Percentiles rank a stretch among this genome's conserved stretches.
phyloP scores from a whole-genome alignment of 2,888 invertebrate species.

The Kryphioiulus occultus region DNA sequence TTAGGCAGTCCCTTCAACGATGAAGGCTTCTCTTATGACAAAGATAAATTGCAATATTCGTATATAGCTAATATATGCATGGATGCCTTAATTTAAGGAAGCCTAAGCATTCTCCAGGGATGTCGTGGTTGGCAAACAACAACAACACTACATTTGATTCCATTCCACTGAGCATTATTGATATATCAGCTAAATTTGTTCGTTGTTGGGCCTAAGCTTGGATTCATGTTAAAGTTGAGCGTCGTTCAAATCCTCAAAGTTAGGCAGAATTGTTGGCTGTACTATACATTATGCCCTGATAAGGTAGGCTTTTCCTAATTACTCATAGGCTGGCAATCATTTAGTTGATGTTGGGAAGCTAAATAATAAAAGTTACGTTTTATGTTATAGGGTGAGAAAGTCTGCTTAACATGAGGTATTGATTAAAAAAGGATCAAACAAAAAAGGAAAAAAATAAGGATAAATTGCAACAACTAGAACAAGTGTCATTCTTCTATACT shows the following conservation, averaged over 20 bases:
- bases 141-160: neutral
- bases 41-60: slow-evolving; percentile 9
- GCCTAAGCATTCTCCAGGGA: neutral
- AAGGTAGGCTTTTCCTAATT: too few relatives aligned
- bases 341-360: too few relatives aligned
- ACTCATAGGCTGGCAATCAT: too few relatives aligned
- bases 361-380: too few relatives aligned
- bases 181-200: slow-evolving; percentile 31
- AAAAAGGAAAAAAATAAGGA: too few relatives aligned
- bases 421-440: too few relatives aligned
- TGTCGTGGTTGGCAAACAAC: neutral
- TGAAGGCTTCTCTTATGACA: slow-evolving; percentile 13
- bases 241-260: neutral
- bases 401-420: too few relatives aligned
- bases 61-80: neutral
- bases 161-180: neutral
- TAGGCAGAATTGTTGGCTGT: too few relatives aligned
- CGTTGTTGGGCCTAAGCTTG: neutral
- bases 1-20: neutral
- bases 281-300: too few relatives aligned
- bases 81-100: slow-evolving; percentile 20
- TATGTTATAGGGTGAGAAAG: too few relatives aligned
- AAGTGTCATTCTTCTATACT: too few relatives aligned
- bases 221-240: neutral
- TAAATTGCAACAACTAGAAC: too few relatives aligned